phyloP scores from a whole-genome alignment of 2,113 vertebrate species.

The Tychaedon coryphoeus region DNA sequence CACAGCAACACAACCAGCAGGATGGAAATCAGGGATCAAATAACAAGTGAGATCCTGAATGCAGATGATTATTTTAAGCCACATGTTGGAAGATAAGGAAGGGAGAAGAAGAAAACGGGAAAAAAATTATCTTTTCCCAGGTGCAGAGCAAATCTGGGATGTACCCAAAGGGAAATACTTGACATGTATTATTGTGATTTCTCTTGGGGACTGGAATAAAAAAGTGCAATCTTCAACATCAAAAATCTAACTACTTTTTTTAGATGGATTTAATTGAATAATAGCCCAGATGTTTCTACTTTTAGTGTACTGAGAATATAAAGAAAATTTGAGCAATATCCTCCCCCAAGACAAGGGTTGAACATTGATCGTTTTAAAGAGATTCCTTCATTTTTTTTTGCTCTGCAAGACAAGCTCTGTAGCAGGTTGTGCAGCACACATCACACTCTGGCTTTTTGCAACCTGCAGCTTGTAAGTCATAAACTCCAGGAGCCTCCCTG shows the following conservation, averaged over 20 bases:
- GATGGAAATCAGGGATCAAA: background rate
- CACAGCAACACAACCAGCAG: background rate
- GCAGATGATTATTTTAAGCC: background rate
- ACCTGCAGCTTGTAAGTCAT: rapidly evolving
- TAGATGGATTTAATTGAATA: background rate
- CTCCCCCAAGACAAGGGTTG: background rate
- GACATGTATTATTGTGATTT: background rate
- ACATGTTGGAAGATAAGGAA: background rate
- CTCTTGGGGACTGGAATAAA: background rate
- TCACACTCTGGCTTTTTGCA: background rate
- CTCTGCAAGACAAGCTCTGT: background rate
- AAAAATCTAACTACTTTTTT: background rate
- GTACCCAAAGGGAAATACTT: background rate
- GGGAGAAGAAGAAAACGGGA: background rate
- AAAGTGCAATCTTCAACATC: background rate
- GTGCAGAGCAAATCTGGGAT: background rate
- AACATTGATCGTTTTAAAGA: background rate
- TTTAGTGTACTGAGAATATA: background rate
- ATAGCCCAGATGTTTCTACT: background rate
- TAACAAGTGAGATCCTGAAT: background rate
- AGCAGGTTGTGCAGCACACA: background rate
- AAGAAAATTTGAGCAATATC: background rate
- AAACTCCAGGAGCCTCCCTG: background rate
- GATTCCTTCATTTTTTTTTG: background rate
- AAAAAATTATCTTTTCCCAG: background rate